These are phyloP conservation scores for Otolemur garnettii DNA, from an alignment of 2,113 vertebrate genomes.

Conservation along the genomic window DNA sequence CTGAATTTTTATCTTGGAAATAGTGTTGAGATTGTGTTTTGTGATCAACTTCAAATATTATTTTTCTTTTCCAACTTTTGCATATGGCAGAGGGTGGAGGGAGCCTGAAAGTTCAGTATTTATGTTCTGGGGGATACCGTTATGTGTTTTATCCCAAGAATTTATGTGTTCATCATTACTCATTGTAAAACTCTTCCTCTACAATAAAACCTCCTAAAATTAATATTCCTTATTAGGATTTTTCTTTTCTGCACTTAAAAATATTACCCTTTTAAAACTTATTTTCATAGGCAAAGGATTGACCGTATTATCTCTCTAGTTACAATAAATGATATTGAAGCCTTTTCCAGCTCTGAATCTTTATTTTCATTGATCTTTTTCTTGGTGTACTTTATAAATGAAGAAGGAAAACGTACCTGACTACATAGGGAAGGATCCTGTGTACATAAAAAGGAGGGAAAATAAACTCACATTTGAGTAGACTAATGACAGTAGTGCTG, in stretches of 20 bases:
- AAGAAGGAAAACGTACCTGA: not conserved
- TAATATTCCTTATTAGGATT: constrained; percentile 30
- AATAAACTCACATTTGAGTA: not conserved
- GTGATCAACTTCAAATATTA: not conserved
- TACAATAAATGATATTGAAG: constrained; percentile 1
- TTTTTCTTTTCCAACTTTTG: constrained; percentile 17
- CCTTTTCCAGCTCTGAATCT: not conserved
- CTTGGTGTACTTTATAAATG: not conserved
- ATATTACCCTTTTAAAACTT: not conserved
- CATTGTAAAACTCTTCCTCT: not conserved
- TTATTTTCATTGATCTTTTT: constrained; percentile 58
- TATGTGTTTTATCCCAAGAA: not conserved
- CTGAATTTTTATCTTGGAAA: not conserved
- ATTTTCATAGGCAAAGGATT: not conserved
- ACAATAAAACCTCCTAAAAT: constrained; percentile 19
- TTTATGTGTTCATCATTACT: not conserved
- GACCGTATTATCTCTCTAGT: not conserved
- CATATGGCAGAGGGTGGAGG: too few relatives aligned
- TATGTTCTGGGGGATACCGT: not conserved
- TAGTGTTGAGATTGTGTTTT: not conserved
- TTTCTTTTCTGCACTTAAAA: constrained; percentile 36
- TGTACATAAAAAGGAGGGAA: not conserved
- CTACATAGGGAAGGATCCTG: constrained; percentile 19
- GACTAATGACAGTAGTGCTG: not conserved
- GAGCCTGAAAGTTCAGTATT: not conserved